phyloP scores from a whole-genome alignment of 2,797 vertebrate genomes.

The Lagocephalus sceleratus region DNA sequence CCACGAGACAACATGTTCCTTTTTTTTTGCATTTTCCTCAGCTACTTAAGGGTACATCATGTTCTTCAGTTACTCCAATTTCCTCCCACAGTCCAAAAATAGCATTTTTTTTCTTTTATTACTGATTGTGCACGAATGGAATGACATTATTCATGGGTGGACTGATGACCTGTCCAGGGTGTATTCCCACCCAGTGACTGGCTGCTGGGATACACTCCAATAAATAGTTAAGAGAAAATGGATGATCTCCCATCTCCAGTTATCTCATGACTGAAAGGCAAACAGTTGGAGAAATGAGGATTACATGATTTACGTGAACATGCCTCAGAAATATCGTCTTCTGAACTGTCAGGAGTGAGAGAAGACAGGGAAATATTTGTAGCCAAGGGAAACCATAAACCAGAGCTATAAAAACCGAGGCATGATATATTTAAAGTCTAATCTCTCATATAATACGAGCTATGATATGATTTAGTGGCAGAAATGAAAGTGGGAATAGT shows the following conservation, averaged over 20 bases:
- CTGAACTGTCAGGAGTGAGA: neutral
- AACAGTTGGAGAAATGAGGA: neutral
- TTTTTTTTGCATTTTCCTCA: no score
- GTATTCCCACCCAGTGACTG: no score
- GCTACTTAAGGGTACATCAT: no score
- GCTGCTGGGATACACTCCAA: neutral
- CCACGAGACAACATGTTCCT: no score
- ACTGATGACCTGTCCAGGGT: no score
- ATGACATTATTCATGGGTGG: no score
- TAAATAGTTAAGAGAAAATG: neutral
- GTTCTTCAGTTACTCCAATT: no score
- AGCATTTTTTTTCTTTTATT: no score
- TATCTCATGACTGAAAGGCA: slow-evolving; percentile 2
- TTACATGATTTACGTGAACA: neutral
- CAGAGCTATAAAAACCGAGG: neutral
- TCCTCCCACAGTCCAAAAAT: no score
- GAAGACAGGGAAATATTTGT: neutral
- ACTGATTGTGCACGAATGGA: no score
- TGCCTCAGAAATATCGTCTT: slow-evolving; percentile 4
- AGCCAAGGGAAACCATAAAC: neutral
- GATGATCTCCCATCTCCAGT: neutral
- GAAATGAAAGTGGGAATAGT: neutral
- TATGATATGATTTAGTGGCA: neutral
- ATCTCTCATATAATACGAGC: neutral
- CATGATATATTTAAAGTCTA: neutral